phyloP scores from a whole-genome alignment of 2,797 vertebrate species.

The Antennarius maculatus region DNA sequence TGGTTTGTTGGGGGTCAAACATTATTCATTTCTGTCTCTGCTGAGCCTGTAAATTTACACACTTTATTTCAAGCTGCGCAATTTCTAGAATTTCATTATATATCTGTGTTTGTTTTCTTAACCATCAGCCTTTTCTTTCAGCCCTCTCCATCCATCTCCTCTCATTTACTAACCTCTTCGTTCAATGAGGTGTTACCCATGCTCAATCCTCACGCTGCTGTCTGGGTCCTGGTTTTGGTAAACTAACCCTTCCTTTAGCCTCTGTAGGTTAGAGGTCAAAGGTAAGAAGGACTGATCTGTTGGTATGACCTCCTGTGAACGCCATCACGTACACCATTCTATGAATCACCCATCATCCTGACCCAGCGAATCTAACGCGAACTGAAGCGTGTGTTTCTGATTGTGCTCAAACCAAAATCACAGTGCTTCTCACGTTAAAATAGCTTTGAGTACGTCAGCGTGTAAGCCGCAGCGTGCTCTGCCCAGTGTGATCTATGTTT shows the following conservation, averaged over 20 bases:
- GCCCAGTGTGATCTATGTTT: conserved; percentile 40
- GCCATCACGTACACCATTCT: conserved; percentile 46
- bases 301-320: conserved; percentile 68
- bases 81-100: neutral
- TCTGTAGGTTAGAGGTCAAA: conserved; percentile 58
- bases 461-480: conserved; percentile 22
- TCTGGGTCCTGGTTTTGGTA: conserved; percentile 32
- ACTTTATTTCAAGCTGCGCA: neutral
- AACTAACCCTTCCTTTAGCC: conserved; percentile 60
- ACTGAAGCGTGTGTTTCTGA: conserved; percentile 3
- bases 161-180: neutral
- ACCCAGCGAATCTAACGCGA: conserved; percentile 11
- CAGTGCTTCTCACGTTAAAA: conserved; percentile 8
- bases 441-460: conserved; percentile 3
- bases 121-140: neutral
- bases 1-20: conserved; percentile 45
- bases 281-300: conserved; percentile 59
- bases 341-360: conserved; percentile 55
- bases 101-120: neutral
- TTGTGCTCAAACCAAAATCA: conserved; percentile 11
- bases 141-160: neutral
- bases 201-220: conserved; percentile 22
- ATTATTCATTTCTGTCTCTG: conserved; percentile 29
- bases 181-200: conserved; percentile 36
- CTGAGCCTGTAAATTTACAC: neutral